Base-by-base conservation (phyloP, 2,888 invertebrate genomes). In the Ommatoiulus sabulosus region DNA sequence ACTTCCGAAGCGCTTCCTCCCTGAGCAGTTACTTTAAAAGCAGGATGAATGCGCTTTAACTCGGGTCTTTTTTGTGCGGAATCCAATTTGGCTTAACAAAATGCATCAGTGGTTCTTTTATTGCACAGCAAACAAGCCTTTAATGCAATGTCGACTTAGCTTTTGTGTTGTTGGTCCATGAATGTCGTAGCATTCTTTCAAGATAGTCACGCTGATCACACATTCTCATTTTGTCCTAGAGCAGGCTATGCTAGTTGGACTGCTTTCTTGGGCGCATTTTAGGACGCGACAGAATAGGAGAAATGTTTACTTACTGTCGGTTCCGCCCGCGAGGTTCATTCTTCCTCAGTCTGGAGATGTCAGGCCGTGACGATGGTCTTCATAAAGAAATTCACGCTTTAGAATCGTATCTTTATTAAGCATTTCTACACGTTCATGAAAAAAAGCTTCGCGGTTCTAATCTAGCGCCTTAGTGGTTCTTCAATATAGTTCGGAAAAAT, bases 81-180 rank as follows among this genome's bases (percentile, higher is more conserved):
- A 72, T 72, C 72, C 72, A 72, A 72, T 72, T 72, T 72, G 72
- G 72, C 72, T 72, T 72, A 72, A 24, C 72, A 72, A 72, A 72
- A 72, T 72, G 72, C 72, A 24, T 24, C 72, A 72, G 72, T 72
- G 72, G 72, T 72, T 72, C 72, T 72, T 72, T 72, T 72, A 72
- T 72, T 72, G 72, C 72, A 8, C 72, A 24, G 24, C 72, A 72
- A 72, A 72, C 72, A 72, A 72, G 72, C 72, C 72, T 24, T 72
- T 72, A 72, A 24, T 72, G 72, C 72, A n/a, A 24, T 72, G 72
- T 72, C 8, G 72, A 72, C 72, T 72, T 15, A 0, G 20, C 24
- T 72, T 24, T 24, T 72, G 72, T 72, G 24, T n/a, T 72, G 24
- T 24, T 72, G 24, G 20, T 72, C 24, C 72, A 72, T 24, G 1